Conservation (phyloP, 2,888 invertebrate species). For the Drosophila hamatofila region DNA sequence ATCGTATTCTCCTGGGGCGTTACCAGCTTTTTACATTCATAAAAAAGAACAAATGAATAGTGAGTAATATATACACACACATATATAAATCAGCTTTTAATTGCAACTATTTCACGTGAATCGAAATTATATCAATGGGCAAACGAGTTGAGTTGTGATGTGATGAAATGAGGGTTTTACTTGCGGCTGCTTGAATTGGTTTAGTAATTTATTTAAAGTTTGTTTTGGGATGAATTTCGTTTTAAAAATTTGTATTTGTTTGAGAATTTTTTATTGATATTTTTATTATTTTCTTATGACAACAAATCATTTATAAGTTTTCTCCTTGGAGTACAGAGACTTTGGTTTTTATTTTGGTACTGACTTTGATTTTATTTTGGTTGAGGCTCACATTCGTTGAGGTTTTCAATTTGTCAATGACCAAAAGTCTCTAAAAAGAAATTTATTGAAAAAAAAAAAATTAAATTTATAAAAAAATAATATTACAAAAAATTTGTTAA, state of each 20-base stretch:
- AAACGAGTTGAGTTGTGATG: neutral
- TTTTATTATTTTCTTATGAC: too few species aligned
- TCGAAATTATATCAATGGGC: neutral
- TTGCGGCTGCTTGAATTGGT: neutral
- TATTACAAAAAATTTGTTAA: too few species aligned
- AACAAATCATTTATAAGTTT: too few species aligned
- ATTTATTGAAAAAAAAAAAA: too few species aligned
- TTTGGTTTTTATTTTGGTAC: too few species aligned
- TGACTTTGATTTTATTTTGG: too few species aligned
- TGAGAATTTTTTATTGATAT: neutral
- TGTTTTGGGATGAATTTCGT: neutral
- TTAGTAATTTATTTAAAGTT: neutral
- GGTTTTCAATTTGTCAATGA: too few species aligned
- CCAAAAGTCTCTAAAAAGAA: too few species aligned
- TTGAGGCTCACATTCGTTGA: too few species aligned
- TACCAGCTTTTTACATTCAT: conserved; percentile 7
- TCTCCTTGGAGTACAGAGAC: too few species aligned
- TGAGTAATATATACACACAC: neutral
- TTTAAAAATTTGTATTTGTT: neutral
- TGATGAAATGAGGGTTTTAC: neutral
- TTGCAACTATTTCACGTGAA: neutral
- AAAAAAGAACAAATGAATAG: neutral
- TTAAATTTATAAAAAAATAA: too few species aligned
- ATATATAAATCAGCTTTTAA: neutral
- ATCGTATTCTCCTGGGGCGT: neutral